Evolutionary conservation across 2,888 invertebrate genomes (phyloP).

Genomic region (Agapostemon virescens): DNA sequence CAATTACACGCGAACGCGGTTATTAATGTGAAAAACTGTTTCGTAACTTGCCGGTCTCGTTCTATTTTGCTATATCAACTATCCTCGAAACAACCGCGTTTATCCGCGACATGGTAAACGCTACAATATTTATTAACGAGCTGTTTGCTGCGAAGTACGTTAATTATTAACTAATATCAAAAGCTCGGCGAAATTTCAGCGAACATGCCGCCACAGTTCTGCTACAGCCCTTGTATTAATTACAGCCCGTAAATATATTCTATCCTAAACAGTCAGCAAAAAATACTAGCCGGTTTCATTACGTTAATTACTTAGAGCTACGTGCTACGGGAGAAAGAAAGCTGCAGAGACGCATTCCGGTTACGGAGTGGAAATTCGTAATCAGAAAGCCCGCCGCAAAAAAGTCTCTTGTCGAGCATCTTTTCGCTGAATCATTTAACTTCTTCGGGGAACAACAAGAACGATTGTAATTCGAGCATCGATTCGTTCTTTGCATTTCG

Average conservation of each 20-base stretch:
- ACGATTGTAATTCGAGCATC: not conserved
- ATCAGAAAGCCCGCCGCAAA: not conserved
- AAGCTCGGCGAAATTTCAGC: not conserved
- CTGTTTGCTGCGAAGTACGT: not conserved
- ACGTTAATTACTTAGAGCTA: conserved; percentile 38
- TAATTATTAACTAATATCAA: conserved; percentile 10
- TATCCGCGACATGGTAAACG: conserved; percentile 8
- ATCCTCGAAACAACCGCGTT: not conserved
- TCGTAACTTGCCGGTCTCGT: not conserved
- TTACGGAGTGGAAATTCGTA: conserved; percentile 10
- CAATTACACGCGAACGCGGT: not conserved
- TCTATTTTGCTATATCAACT: not conserved
- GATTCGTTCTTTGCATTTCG: not conserved
- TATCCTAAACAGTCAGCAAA: conserved; percentile 4
- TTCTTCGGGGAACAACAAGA: not conserved
- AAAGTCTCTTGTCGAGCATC: not conserved
- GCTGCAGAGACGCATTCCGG: not conserved
- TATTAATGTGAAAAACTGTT: not conserved
- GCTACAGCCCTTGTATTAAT: conserved; percentile 24
- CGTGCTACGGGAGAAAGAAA: not conserved
- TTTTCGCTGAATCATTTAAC: not conserved
- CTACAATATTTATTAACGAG: conserved; percentile 43
- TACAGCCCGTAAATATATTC: conserved; percentile 29
- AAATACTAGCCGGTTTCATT: conserved; percentile 13
- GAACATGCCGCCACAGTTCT: not conserved